Percentiles rank a stretch among this genome's conserved stretches.
Conservation (phyloP, 2,797 vertebrate genomes). For the Pangasius mekongensis region DNA sequence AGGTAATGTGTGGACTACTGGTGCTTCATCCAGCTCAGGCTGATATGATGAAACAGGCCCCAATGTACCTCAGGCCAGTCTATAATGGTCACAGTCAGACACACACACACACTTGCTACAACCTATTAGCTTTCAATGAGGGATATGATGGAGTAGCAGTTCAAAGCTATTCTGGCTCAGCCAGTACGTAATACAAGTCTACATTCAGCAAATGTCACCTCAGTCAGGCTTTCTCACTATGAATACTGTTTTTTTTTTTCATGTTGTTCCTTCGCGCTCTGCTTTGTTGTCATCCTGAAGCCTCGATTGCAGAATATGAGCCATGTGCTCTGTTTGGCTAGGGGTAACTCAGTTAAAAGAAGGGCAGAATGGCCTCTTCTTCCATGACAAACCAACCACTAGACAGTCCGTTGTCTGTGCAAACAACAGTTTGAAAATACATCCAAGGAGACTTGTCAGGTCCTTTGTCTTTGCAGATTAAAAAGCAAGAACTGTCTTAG, state of each 20-base stretch:
- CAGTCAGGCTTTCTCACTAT: constrained; percentile 15
- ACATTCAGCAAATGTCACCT: constrained; percentile 47
- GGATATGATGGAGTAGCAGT: constrained; percentile 52
- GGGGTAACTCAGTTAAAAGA: neutral
- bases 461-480: constrained; percentile 7
- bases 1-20: constrained; percentile 40
- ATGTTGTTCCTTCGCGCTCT: constrained; percentile 27
- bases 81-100: constrained; percentile 41
- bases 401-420: neutral
- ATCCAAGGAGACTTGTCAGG: neutral
- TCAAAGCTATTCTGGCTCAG: constrained; percentile 52
- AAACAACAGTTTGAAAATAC: neutral
- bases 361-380: neutral
- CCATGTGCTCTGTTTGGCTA: neutral
- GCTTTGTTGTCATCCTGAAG: constrained; percentile 34
- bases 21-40: constrained; percentile 36
- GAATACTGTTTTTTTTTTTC: constrained; percentile 21
- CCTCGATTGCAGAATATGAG: constrained; percentile 20
- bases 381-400: neutral
- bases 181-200: constrained; percentile 43
- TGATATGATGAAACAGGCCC: constrained; percentile 44
- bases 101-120: constrained; percentile 28
- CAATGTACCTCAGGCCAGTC: constrained; percentile 40
- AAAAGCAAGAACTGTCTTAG: neutral
- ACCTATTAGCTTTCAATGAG: constrained; percentile 54